phyloP scores from a whole-genome alignment of 1,140 invertebrate genomes.

The Aphaenogaster ashmeadi region DNA sequence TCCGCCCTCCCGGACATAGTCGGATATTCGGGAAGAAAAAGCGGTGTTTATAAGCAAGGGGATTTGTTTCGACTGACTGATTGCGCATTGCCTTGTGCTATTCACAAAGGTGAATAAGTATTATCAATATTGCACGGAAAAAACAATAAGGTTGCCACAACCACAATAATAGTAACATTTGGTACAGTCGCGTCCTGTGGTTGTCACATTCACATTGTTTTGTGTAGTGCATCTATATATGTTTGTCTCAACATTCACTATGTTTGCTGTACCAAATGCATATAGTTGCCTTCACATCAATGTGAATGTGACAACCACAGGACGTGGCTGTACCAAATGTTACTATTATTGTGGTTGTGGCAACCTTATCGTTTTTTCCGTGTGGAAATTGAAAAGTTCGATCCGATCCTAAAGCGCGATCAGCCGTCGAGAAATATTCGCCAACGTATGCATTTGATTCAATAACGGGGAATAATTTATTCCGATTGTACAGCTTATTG shows the following conservation, averaged over 20 bases:
- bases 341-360: no score
- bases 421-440: not conserved
- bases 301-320: no score
- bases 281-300: no score
- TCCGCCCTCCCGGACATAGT: conserved; percentile 37
- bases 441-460: not conserved
- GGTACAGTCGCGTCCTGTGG: no score
- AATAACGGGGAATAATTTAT: not conserved
- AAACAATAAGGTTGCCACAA: no score
- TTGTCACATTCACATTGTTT: no score
- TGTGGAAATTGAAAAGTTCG: conserved; percentile 22
- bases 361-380: no score
- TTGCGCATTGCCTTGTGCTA: not conserved
- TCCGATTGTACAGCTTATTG: not conserved
- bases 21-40: conserved; percentile 58
- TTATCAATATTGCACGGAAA: conserved; percentile 20
- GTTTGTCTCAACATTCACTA: no score
- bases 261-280: no score
- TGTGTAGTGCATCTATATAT: no score
- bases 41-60: conserved; percentile 62
- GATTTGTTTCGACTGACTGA: conserved; percentile 67
- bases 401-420: conserved; percentile 20
- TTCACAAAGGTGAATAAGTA: conserved; percentile 1
- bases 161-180: no score
- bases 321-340: no score